Evolutionary conservation across 2,797 vertebrate genomes (phyloP).

Genomic region (Poeciliopsis turneri): DNA sequence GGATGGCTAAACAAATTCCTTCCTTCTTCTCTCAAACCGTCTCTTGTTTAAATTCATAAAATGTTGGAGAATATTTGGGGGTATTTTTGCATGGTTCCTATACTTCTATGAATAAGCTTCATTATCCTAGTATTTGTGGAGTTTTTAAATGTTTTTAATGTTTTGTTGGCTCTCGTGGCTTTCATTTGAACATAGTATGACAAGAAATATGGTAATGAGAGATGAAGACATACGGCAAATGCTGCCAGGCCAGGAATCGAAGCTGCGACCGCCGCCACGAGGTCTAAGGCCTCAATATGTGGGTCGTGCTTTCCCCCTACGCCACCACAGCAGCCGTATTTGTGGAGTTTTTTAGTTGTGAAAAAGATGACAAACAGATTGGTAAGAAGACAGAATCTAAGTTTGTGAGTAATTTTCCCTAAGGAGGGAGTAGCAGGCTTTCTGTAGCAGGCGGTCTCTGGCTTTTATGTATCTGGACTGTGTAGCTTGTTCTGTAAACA

Average conservation of each 20-base stretch:
- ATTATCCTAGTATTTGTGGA: slow-evolving; percentile 66
- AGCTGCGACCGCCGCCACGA: too few relatives aligned
- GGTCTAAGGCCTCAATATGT: too few relatives aligned
- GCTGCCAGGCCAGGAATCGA: too few relatives aligned
- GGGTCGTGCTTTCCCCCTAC: too few relatives aligned
- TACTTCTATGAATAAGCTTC: slow-evolving; percentile 42
- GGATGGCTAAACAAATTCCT: slow-evolving; percentile 14
- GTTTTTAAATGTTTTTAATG: neutral
- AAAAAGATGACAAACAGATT: slow-evolving; percentile 48
- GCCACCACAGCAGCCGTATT: slow-evolving; percentile 23
- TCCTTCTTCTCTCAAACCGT: slow-evolving; percentile 20
- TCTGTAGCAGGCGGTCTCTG: slow-evolving; percentile 57
- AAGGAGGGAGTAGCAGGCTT: slow-evolving; percentile 63
- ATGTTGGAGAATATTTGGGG: slow-evolving; percentile 32
- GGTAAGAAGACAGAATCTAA: slow-evolving; percentile 48
- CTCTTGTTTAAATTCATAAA: slow-evolving; percentile 3
- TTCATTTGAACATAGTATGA: too few relatives aligned
- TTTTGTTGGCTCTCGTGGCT: too few relatives aligned
- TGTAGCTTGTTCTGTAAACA: slow-evolving; percentile 32
- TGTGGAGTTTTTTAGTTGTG: slow-evolving; percentile 52
- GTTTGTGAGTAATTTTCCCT: slow-evolving; percentile 70
- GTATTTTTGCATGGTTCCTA: slow-evolving; percentile 48
- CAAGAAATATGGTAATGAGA: too few relatives aligned
- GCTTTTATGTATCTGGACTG: slow-evolving; percentile 30
- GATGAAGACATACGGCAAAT: too few relatives aligned